Conservation (phyloP, 2,113 vertebrate genomes). For the Bufo bufo region DNA sequence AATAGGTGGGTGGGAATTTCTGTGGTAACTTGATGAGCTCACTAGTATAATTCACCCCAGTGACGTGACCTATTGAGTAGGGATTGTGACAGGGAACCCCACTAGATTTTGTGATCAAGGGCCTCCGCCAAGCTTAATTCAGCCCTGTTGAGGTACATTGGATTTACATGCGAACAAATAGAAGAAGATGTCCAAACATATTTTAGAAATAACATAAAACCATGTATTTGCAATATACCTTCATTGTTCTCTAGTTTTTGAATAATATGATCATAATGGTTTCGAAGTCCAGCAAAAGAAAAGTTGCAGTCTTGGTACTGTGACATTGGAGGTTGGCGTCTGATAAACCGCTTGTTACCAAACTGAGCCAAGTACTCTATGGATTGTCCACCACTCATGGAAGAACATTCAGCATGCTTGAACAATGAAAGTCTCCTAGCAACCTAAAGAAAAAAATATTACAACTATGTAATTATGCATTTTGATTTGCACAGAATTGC, state of each 20-base stretch:
- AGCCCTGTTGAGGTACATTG: no score
- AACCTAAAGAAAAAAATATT: constrained; percentile 71
- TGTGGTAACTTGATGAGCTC: no score
- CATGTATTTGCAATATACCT: constrained; percentile 72
- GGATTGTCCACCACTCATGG: constrained; percentile 86
- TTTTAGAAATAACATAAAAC: neutral
- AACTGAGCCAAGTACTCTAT: constrained; percentile 84
- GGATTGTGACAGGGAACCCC: no score
- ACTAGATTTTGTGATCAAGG: no score
- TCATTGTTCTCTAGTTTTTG: constrained; percentile 82
- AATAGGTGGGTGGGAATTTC: no score
- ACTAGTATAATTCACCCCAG: no score
- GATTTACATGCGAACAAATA: no score
- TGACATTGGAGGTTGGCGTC: constrained; percentile 80
- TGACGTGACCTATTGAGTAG: no score
- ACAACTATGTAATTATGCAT: no score
- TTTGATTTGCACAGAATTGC: neutral
- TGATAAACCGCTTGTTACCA: constrained; percentile 72
- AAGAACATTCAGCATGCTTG: constrained; percentile 79
- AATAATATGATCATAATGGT: constrained; percentile 71
- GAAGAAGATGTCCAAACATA: no score
- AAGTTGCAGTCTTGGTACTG: constrained; percentile 82
- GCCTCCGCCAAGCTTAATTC: no score
- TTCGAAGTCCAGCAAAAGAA: constrained; percentile 88
- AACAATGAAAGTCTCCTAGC: constrained; percentile 86